Evolutionary conservation across 2,113 vertebrate genomes (phyloP).

Genomic region (Coregonus clupeaformis): DNA sequence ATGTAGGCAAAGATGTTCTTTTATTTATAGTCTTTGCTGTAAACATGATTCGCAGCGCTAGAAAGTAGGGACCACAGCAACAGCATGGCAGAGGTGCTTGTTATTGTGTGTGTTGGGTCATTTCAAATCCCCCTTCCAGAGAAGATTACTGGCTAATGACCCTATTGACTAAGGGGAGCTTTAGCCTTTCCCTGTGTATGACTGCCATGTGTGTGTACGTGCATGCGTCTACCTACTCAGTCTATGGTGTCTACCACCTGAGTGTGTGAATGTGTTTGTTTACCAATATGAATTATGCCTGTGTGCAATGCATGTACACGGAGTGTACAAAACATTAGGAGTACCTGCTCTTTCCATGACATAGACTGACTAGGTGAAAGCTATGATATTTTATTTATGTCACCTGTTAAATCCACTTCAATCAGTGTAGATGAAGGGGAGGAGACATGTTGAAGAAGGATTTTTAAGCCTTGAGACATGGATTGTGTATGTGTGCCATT

Average conservation of each 20-base stretch:
- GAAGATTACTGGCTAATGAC: not conserved
- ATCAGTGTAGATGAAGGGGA: too few relatives aligned
- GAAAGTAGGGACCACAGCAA: not conserved
- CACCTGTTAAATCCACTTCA: too few relatives aligned
- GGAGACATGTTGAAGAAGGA: too few relatives aligned
- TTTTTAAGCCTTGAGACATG: too few relatives aligned
- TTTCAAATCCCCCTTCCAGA: not conserved
- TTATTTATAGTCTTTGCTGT: conserved; percentile 9
- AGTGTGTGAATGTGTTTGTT: conserved; percentile 2
- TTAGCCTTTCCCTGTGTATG: not conserved
- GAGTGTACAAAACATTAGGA: too few relatives aligned
- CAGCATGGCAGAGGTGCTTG: too few relatives aligned
- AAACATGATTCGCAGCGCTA: conserved; percentile 30
- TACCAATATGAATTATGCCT: too few relatives aligned
- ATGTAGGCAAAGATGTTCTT: conserved; percentile 7
- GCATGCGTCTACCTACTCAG: not conserved
- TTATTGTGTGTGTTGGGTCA: conserved; percentile 8
- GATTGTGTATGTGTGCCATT: too few relatives aligned
- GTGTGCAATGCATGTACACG: too few relatives aligned
- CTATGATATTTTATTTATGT: too few relatives aligned
- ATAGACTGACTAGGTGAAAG: too few relatives aligned
- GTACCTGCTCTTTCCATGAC: too few relatives aligned
- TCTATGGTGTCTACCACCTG: not conserved
- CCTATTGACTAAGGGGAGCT: not conserved
- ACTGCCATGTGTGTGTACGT: not conserved